These are phyloP conservation scores for Zaprionus taronus DNA, from an alignment of 1,140 invertebrate genomes.

Conservation along the genomic window DNA sequence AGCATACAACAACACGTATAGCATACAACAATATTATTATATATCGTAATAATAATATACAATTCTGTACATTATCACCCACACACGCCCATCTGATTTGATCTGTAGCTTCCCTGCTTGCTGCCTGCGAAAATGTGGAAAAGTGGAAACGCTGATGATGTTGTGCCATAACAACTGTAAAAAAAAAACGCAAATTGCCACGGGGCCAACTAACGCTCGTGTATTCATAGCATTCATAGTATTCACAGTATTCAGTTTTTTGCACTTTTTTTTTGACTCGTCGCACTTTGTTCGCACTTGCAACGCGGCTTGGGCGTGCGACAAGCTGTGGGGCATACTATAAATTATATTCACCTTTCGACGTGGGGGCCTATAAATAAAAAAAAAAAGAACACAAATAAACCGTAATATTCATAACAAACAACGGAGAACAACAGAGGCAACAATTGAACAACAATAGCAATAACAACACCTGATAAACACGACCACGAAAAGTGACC, in stretches of 20 bases:
- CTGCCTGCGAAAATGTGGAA: slow-evolving; percentile 10
- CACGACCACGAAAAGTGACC: slow-evolving; percentile 66
- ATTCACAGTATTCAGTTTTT: slow-evolving; percentile 2
- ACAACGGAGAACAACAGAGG: slow-evolving; percentile 10
- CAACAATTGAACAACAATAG: slow-evolving; percentile 7
- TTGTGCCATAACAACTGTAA: background rate
- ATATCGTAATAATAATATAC: background rate
- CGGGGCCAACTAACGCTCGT: background rate
- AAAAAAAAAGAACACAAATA: slow-evolving; percentile 17
- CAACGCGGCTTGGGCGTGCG: background rate
- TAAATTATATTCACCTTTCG: slow-evolving; percentile 52
- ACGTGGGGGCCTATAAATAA: slow-evolving; percentile 48
- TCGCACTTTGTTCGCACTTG: slow-evolving; percentile 7
- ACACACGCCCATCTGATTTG: slow-evolving; percentile 13
- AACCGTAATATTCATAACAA: slow-evolving; percentile 23
- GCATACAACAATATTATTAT: background rate
- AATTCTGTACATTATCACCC: background rate
- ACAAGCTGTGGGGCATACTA: slow-evolving; percentile 13
- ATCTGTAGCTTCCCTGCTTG: slow-evolving; percentile 1
- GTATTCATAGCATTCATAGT: background rate
- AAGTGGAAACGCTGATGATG: slow-evolving; percentile 17
- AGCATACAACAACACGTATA: too few relatives aligned
- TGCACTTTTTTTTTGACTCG: background rate
- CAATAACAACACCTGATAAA: slow-evolving; percentile 56
- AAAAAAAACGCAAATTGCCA: slow-evolving; percentile 11